Base-by-base conservation (phyloP, 2,888 invertebrate species). In the Lottia scabra region DNA sequence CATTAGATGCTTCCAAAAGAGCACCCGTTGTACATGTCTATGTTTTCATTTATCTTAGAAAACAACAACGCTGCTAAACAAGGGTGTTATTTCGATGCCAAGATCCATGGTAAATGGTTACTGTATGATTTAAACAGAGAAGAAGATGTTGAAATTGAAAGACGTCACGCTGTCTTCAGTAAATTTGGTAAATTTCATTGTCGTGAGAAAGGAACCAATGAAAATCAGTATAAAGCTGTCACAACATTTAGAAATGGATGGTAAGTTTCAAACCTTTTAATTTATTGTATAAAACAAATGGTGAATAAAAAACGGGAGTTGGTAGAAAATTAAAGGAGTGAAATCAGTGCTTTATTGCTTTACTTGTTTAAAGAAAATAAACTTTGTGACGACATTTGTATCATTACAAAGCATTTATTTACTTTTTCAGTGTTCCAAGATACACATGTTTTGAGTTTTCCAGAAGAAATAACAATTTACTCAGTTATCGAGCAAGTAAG, bases 241-340 rank as follows among this genome's bases (percentile, higher is more conserved):
- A 84, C 87, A 5, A 74, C 80, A 15, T 87, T 85, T 73, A 72
- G 75, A 2, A 87, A 88, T 75, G 88, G 88, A 63, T 88, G 88
- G 88, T 88, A 75, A 73, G 83, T 75, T 56, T 63, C 2, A 16
- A 13, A 30, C 27, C 45, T 19, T 38, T 38, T 38, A 5, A 1
- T 2, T 38, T 8, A 38, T 4, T 38, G 8, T 38, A 6, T 30
- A 4, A 4, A 30, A n/a, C n/a, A n/a, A n/a, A n/a, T n/a, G n/a
- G n/a, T n/a, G n/a, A n/a, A n/a, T n/a, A n/a, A n/a, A n/a, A n/a
- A n/a, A n/a, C n/a, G n/a, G n/a, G n/a, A n/a, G n/a, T n/a, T n/a
- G n/a, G n/a, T n/a, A n/a, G n/a, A n/a, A n/a, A n/a, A n/a, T n/a
- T n/a, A n/a, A n/a, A n/a, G n/a, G n/a, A n/a, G n/a, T n/a, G n/a